Conservation (phyloP, 2,113 vertebrate species). For the Pongo pygmaeus region DNA sequence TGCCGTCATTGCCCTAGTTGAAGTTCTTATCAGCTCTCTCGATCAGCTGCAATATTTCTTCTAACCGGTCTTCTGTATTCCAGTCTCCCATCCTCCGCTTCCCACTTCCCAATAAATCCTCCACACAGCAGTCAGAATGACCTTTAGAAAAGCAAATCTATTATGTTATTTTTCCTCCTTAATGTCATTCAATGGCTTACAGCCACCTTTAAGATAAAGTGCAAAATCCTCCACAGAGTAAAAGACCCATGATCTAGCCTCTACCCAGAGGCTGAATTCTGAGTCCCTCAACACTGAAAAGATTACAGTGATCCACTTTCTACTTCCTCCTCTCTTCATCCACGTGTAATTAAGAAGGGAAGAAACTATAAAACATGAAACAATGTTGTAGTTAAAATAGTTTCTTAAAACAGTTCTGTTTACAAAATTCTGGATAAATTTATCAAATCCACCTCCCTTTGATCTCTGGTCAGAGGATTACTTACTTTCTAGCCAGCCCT, state of each 20-base stretch:
- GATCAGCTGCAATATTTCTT: background rate
- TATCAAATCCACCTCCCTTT: background rate
- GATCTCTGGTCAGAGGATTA: background rate
- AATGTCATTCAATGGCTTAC: slow-evolving; percentile 51
- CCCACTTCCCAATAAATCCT: slow-evolving; percentile 47
- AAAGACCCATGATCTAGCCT: slow-evolving; percentile 9
- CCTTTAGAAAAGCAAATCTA: slow-evolving; percentile 69
- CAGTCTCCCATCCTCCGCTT: background rate
- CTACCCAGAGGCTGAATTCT: background rate
- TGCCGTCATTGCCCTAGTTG: background rate
- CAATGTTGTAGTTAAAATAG: background rate
- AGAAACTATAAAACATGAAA: background rate
- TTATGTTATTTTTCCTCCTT: slow-evolving; percentile 40
- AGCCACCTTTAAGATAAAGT: slow-evolving; percentile 63
- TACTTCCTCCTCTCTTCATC: background rate
- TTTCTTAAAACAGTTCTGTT: background rate
- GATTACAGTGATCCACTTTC: background rate
- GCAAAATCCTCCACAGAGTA: slow-evolving; percentile 31
- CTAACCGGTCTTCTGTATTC: background rate
- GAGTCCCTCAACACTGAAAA: background rate
- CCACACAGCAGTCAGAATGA: slow-evolving; percentile 35
- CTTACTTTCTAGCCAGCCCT: background rate
- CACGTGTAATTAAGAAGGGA: background rate
- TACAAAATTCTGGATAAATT: background rate
- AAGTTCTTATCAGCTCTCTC: background rate